A percentile compares a stretch with the other conserved stretches of the same genome.
Conservation (phyloP, 2,888 invertebrate species). For the Exephanes ischioxanthus region DNA sequence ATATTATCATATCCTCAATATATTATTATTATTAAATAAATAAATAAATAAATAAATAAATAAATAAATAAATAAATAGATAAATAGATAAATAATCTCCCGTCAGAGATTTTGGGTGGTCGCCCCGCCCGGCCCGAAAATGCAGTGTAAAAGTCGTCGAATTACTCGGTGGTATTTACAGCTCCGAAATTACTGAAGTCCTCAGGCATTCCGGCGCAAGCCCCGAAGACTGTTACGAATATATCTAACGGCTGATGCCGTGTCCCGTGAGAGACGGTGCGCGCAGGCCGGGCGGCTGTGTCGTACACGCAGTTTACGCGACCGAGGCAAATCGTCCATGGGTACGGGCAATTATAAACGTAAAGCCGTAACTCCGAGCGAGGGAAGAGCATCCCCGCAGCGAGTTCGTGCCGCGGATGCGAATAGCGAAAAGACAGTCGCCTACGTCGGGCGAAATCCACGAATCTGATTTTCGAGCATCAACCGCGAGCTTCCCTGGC, state of each 20-base stretch:
- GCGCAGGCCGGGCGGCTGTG: background rate
- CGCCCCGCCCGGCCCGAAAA: no score
- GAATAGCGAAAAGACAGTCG: conserved; percentile 21
- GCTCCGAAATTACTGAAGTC: conserved; percentile 29
- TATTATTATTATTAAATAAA: no score
- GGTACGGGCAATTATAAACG: conserved; percentile 61
- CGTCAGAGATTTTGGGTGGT: no score
- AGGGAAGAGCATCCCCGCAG: conserved; percentile 5
- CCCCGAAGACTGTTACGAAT: background rate
- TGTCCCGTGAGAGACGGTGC: no score
- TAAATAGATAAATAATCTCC: no score
- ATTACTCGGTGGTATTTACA: conserved; percentile 20
- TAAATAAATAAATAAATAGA: no score
- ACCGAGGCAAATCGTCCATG: conserved; percentile 55
- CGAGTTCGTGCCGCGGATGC: background rate
- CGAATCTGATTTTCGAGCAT: conserved; percentile 63
- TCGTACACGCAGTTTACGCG: conserved; percentile 50
- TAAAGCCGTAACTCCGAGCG: conserved; percentile 38
- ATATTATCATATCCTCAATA: no score
- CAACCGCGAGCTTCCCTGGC: conserved; percentile 71
- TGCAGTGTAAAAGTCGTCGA: background rate
- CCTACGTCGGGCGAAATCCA: conserved; percentile 43
- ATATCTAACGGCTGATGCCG: background rate
- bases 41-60: no score
- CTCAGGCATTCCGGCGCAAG: background rate